A percentile compares a stretch with the other conserved stretches of the same genome.
phyloP scores from a whole-genome alignment of 2,888 invertebrate genomes.

The Pycnomerus fuliginosus region DNA sequence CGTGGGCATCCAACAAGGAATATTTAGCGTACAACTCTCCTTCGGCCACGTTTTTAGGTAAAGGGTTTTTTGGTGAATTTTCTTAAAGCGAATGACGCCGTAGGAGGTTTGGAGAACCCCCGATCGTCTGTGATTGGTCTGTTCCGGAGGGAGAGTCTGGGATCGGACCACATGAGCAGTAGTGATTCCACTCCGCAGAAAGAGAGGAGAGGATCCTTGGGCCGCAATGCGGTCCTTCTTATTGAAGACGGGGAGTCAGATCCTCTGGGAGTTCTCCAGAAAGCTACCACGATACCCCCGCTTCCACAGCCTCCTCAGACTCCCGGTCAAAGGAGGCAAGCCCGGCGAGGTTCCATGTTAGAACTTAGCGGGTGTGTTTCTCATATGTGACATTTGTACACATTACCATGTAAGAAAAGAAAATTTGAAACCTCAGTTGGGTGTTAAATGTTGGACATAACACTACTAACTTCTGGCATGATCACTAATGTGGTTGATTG shows the following conservation, averaged over 20 bases:
- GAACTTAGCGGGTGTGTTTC: slow-evolving; percentile 73
- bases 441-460: slow-evolving; percentile 7
- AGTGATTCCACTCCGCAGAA: slow-evolving; percentile 51
- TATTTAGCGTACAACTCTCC: slow-evolving; percentile 90
- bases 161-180: slow-evolving; percentile 63
- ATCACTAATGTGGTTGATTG: too few species aligned
- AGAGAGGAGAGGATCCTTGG: slow-evolving; percentile 44
- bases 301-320: slow-evolving; percentile 59
- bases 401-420: slow-evolving; percentile 33
- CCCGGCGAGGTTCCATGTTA: slow-evolving; percentile 78
- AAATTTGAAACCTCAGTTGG: slow-evolving; percentile 12
- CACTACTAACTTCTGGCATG: too few species aligned
- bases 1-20: slow-evolving; percentile 94
- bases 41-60: slow-evolving; percentile 88
- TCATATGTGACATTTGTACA: slow-evolving; percentile 34
- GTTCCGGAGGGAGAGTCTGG: slow-evolving; percentile 80
- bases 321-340: slow-evolving; percentile 64
- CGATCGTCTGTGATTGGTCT: slow-evolving; percentile 88
- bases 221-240: slow-evolving; percentile 56
- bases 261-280: slow-evolving; percentile 46
- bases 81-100: neutral
- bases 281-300: slow-evolving; percentile 49
- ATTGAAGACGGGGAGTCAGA: slow-evolving; percentile 59
- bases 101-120: slow-evolving; percentile 85
- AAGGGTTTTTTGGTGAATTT: slow-evolving; percentile 28